Conservation (phyloP, 2,113 vertebrate genomes). For the Sander vitreus region DNA sequence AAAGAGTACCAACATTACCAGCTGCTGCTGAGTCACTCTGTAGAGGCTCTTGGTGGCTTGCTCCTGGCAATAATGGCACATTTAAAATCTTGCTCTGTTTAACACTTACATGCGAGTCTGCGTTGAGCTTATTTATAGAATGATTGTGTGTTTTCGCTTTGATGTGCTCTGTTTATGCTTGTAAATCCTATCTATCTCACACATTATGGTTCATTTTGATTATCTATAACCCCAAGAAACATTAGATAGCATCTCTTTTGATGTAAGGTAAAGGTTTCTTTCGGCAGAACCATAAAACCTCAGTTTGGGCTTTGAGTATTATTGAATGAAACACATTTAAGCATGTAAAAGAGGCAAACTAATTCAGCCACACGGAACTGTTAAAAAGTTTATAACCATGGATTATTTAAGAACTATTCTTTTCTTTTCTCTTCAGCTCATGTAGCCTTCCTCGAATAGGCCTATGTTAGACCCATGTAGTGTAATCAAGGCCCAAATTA, state of each 20-base stretch:
- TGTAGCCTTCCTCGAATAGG: neutral
- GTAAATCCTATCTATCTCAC: neutral
- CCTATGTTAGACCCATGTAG: constrained; percentile 12
- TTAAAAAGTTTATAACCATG: constrained; percentile 37
- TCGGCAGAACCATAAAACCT: constrained; percentile 16
- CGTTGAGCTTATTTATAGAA: neutral
- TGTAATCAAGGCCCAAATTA: constrained; percentile 39
- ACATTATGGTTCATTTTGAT: constrained; percentile 4
- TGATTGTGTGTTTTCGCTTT: neutral
- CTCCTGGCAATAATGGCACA: constrained; percentile 31
- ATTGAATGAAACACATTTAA: constrained; percentile 37
- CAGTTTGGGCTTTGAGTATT: constrained; percentile 10
- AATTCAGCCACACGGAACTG: constrained; percentile 29
- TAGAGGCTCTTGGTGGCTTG: constrained; percentile 26
- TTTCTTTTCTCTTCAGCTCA: constrained; percentile 23
- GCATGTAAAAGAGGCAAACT: constrained; percentile 47
- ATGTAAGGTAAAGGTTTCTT: constrained; percentile 23
- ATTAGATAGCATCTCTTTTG: neutral
- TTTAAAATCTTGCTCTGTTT: constrained; percentile 31
- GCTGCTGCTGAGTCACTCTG: constrained; percentile 67
- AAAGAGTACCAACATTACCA: constrained; percentile 56
- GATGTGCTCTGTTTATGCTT: constrained; percentile 1
- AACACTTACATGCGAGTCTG: neutral
- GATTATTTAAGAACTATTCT: constrained; percentile 62
- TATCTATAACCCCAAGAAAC: neutral